Base-by-base conservation (phyloP, 2,113 vertebrate genomes). In the Apodemus speciosus region DNA sequence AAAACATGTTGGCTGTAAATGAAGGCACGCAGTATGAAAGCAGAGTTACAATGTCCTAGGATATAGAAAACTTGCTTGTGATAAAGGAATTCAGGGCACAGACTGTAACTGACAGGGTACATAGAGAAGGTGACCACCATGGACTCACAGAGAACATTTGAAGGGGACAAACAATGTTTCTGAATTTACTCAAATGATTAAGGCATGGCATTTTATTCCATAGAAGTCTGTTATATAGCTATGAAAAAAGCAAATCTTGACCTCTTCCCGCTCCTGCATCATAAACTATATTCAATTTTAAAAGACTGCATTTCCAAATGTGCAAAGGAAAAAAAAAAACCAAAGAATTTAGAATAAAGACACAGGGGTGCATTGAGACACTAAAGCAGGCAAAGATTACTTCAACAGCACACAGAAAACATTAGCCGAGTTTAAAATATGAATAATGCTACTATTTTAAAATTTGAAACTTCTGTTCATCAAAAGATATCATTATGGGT, bases 391-490 rank as follows among this genome's bases (percentile, higher is more conserved):
- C 35, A 92, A 75, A 75, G 35, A 80, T 90, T 76, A 66, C 46
- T 93, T 87, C 94, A 91, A 92, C 66, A 69, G 40, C 49, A 92
- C 49, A 88, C 21, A 88, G 84, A 92, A 94, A 89, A 71, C 81
- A 90, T 25, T 58, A 83, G 46, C 11, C 38, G 86, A 88, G 66
- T 93, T 93, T 72, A 30, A 83, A 86, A 91, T 81, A 93, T 69
- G 66, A 81, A 81, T 76, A 95, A 91, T 86, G 73, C 43, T 96
- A 89, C 84, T 81, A 72, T 94, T 95, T 95, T 71, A 89, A 96
- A 92, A 83, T 83, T 56, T 72, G 32, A 91, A 88, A 81, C 80
- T 75, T 91, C 71, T 90, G 11, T 85, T 92, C 58, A 56, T 90
- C 43, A 85, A 68, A 94, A 91, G 77, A 90, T 88, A 92, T 86